A percentile compares a stretch with the other conserved stretches of the same genome.
Evolutionary conservation across 2,113 vertebrate genomes (phyloP).

Genomic region (Chionodraco myersi): DNA sequence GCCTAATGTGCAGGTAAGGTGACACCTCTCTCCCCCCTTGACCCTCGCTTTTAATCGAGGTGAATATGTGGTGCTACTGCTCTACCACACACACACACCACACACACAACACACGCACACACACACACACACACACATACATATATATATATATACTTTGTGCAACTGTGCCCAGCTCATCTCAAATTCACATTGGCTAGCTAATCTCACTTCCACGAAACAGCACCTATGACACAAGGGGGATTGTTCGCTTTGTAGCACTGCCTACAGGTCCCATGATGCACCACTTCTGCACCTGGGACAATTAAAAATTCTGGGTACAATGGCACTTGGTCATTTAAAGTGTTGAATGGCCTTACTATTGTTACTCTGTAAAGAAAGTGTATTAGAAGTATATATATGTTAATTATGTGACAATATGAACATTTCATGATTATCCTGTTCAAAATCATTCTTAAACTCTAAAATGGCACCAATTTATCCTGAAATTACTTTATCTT

Average conservation of each 20-base stretch:
- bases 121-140: too few relatives aligned
- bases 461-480: too few relatives aligned
- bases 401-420: too few relatives aligned
- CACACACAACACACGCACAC: background rate
- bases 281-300: constrained; percentile 12
- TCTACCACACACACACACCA: background rate
- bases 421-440: too few relatives aligned
- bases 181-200: constrained; percentile 7
- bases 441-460: too few relatives aligned
- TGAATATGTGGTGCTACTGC: constrained; percentile 33
- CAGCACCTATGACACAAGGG: constrained; percentile 5
- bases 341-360: background rate
- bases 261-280: constrained; percentile 29
- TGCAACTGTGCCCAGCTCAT: constrained; percentile 35
- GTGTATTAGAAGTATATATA: too few relatives aligned
- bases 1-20: constrained; percentile 62
- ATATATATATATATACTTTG: background rate
- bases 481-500: too few relatives aligned
- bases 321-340: background rate
- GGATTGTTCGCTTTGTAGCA: background rate
- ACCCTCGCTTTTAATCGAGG: constrained; percentile 21
- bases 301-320: background rate
- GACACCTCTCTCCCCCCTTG: constrained; percentile 38
- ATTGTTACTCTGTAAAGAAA: background rate
- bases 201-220: constrained; percentile 1